Conservation (phyloP, 2,888 invertebrate genomes). For the Cybosia mesomella region DNA sequence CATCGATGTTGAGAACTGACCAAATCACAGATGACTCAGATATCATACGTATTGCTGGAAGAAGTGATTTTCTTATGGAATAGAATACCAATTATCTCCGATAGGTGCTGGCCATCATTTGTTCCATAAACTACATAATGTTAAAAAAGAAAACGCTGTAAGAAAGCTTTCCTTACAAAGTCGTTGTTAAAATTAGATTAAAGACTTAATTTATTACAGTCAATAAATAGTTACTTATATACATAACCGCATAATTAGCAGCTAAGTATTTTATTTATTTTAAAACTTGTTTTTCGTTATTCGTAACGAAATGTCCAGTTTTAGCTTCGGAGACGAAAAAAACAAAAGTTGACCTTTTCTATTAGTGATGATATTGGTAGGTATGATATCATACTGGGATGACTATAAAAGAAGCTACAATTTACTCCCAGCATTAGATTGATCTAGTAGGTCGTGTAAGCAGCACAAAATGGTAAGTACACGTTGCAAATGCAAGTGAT, state of each 20-base stretch:
- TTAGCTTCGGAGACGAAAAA: conserved; percentile 2
- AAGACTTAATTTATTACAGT: neutral
- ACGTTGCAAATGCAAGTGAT: neutral
- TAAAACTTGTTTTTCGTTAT: neutral
- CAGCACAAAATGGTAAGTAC: conserved; percentile 64
- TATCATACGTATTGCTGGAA: too few relatives aligned
- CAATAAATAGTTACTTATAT: neutral
- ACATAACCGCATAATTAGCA: neutral
- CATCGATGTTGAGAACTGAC: too few relatives aligned
- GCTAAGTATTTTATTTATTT: neutral
- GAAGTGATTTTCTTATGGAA: too few relatives aligned
- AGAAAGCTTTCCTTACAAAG: neutral
- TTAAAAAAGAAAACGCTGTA: neutral
- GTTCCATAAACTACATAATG: too few relatives aligned
- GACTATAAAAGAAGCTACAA: conserved; percentile 56
- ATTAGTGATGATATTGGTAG: conserved; percentile 25
- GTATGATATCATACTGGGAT: conserved; percentile 46
- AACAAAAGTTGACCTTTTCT: conserved; percentile 20
- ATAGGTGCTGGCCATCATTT: too few relatives aligned
- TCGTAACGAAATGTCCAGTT: conserved; percentile 9
- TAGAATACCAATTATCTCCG: too few relatives aligned
- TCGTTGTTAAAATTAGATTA: neutral
- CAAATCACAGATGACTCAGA: too few relatives aligned
- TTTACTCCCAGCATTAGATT: conserved; percentile 48
- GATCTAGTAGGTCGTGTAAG: conserved; percentile 46